Evolutionary conservation across 2,113 vertebrate genomes (phyloP).

Genomic region (Vanacampus margaritifer): DNA sequence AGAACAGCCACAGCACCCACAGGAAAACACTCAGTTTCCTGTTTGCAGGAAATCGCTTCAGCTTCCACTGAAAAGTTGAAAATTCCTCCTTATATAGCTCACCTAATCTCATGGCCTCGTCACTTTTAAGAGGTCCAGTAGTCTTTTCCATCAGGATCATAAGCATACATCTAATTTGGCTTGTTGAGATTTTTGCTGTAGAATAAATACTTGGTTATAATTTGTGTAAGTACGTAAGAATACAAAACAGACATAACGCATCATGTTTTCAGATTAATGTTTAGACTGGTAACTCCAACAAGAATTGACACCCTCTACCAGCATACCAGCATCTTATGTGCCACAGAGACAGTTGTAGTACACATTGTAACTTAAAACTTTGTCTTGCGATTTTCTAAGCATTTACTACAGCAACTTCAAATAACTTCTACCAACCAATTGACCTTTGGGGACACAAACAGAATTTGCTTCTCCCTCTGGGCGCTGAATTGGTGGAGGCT

Average conservation of each 20-base stretch:
- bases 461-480: too few species aligned
- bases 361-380: too few species aligned
- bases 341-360: too few species aligned
- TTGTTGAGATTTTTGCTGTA: background rate
- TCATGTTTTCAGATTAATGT: background rate
- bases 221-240: background rate
- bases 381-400: too few species aligned
- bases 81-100: slow-evolving; percentile 31
- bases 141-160: background rate
- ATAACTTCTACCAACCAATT: too few species aligned
- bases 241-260: background rate
- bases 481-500: too few species aligned
- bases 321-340: background rate
- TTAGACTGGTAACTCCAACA: background rate
- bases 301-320: background rate
- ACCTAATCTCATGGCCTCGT: slow-evolving; percentile 9
- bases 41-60: slow-evolving; percentile 64
- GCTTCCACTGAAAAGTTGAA: slow-evolving; percentile 36
- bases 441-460: too few species aligned
- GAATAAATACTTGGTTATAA: background rate
- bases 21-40: slow-evolving; percentile 71
- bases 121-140: background rate
- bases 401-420: too few species aligned
- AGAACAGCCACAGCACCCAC: slow-evolving; percentile 58
- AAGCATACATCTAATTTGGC: background rate